A percentile compares a stretch with the other conserved stretches of the same genome.
phyloP scores from a whole-genome alignment of 2,113 vertebrate genomes.

The Takifugu bimaculatus region DNA sequence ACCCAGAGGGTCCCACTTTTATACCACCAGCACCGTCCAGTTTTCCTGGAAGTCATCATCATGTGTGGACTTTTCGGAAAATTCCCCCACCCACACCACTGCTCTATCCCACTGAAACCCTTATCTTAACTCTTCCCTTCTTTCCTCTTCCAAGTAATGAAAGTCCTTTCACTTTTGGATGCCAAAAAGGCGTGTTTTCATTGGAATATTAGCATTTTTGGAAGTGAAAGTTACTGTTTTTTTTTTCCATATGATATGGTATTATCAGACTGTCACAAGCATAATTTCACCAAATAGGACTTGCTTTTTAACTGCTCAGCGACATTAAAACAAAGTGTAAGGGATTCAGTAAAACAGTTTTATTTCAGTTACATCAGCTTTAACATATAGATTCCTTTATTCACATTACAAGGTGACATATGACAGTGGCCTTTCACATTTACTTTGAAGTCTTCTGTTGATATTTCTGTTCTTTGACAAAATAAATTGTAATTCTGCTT shows the following conservation, averaged over 20 bases:
- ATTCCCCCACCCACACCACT: conserved; percentile 13
- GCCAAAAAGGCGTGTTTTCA: neutral
- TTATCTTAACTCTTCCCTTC: neutral
- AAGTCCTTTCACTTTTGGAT: neutral
- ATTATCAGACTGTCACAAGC: too few relatives aligned
- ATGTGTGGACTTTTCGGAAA: conserved; percentile 40
- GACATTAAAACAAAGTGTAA: too few relatives aligned
- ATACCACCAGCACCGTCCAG: conserved; percentile 6
- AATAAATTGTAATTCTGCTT: too few relatives aligned
- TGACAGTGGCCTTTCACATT: too few relatives aligned
- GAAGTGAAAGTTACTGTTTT: neutral
- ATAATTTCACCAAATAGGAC: too few relatives aligned
- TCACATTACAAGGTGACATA: too few relatives aligned
- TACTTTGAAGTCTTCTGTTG: too few relatives aligned
- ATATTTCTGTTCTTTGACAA: too few relatives aligned
- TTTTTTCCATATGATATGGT: too few relatives aligned
- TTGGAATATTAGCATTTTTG: neutral
- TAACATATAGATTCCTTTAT: neutral
- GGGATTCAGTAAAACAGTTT: neutral
- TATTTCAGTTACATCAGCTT: neutral
- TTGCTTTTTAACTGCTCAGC: too few relatives aligned
- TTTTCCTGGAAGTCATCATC: conserved; percentile 48
- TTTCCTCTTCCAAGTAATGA: neutral
- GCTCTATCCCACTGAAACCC: neutral
- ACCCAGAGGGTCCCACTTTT: conserved; percentile 15